A percentile compares a stretch with the other conserved stretches of the same genome.
Conservation (phyloP, 2,113 vertebrate species). For the Apodemus sylvaticus region DNA sequence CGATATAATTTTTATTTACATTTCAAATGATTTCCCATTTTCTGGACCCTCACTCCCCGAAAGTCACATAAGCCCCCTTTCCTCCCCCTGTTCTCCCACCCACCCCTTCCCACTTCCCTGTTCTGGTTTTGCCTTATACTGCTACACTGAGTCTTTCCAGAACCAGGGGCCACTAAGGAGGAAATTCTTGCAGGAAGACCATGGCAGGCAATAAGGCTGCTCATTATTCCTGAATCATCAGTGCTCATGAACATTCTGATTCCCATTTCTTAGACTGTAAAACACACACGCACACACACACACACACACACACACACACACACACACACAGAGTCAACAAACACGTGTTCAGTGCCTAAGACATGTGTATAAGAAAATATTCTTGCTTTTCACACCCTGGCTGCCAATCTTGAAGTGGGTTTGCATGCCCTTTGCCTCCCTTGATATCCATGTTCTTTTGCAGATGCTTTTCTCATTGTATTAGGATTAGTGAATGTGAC, state of each 20-base stretch:
- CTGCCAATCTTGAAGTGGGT: background rate
- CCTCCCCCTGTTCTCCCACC: no score
- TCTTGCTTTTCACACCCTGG: background rate
- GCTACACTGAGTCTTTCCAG: no score
- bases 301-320: no score
- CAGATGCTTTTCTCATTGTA: background rate
- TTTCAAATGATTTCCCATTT: no score
- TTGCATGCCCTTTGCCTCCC: background rate
- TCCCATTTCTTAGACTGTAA: background rate
- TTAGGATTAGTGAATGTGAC: background rate
- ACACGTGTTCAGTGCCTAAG: background rate
- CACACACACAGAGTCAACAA: background rate
- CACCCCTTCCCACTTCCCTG: no score
- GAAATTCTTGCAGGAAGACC: background rate
- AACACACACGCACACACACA: no score
- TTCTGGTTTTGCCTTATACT: no score
- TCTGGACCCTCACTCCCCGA: no score
- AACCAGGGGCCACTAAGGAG: no score
- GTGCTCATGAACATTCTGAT: background rate
- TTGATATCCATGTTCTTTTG: background rate
- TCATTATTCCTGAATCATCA: background rate
- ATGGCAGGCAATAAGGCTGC: accelerated
- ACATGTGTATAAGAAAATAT: background rate
- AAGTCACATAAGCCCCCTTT: no score
- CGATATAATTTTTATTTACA: no score